Percentiles rank a stretch among this genome's conserved stretches.
These are phyloP conservation scores for Ceratoteleas bidentatus DNA, from an alignment of 1,140 invertebrate species.

Conservation along the genomic window DNA sequence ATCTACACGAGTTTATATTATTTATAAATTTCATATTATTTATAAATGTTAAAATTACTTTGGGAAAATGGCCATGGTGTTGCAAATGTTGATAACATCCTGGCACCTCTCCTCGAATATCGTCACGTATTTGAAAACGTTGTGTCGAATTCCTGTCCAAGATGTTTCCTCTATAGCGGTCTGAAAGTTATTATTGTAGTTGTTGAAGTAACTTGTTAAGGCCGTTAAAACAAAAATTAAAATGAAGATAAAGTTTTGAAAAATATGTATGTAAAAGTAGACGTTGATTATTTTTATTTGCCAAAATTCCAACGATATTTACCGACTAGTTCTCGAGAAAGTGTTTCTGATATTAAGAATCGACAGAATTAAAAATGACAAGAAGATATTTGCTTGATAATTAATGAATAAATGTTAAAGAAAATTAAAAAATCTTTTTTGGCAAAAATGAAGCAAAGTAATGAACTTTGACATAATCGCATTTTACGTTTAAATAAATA, in stretches of 20 bases:
- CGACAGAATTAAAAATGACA: too few relatives aligned
- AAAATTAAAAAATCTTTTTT: slow-evolving; percentile 5
- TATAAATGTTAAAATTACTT: slow-evolving; percentile 72
- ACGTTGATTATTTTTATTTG: too few relatives aligned
- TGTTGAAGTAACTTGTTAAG: too few relatives aligned
- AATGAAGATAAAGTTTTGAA: neutral
- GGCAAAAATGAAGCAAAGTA: too few relatives aligned
- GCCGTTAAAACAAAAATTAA: neutral
- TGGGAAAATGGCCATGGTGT: slow-evolving; percentile 87
- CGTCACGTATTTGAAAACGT: slow-evolving; percentile 92
- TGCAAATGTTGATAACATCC: slow-evolving; percentile 92
- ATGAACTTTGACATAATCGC: too few relatives aligned
- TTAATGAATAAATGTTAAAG: neutral
- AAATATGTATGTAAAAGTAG: neutral
- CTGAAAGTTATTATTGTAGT: slow-evolving; percentile 46
- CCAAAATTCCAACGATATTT: too few relatives aligned
- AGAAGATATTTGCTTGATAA: too few relatives aligned
- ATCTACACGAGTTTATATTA: neutral
- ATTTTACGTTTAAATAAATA: too few relatives aligned
- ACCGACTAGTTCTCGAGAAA: too few relatives aligned
- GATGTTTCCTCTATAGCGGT: slow-evolving; percentile 69
- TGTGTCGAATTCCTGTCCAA: slow-evolving; percentile 88
- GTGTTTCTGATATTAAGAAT: too few relatives aligned
- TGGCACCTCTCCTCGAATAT: slow-evolving; percentile 92
- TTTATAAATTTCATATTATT: too few relatives aligned